phyloP scores from a whole-genome alignment of 1,140 invertebrate genomes.

The Drosophila sturtevanti region DNA sequence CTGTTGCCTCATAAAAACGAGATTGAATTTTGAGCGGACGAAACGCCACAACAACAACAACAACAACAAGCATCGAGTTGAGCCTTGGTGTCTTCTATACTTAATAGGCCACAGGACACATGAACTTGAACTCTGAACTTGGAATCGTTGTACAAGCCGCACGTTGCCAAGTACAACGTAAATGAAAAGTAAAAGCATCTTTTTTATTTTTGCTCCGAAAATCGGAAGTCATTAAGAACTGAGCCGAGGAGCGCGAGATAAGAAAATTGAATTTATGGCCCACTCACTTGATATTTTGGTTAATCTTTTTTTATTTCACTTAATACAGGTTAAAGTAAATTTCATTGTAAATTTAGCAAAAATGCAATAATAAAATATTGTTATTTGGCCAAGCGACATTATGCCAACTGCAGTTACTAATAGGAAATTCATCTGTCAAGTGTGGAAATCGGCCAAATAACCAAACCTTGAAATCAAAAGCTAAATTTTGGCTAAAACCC shows the following conservation, averaged over 20 bases:
- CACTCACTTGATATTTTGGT: neutral
- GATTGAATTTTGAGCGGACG: slow-evolving; percentile 76
- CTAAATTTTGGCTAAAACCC: slow-evolving; percentile 16
- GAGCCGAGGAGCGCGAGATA: slow-evolving; percentile 9
- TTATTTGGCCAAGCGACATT: neutral
- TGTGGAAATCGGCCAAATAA: neutral
- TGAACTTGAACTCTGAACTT: slow-evolving; percentile 64
- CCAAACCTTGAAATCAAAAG: neutral
- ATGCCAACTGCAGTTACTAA: neutral
- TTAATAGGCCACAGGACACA: slow-evolving; percentile 62
- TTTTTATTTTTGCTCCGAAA: slow-evolving; percentile 33
- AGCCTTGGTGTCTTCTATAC: slow-evolving; percentile 45
- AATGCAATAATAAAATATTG: too few species aligned
- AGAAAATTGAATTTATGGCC: slow-evolving; percentile 37
- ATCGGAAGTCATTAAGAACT: slow-evolving; percentile 73
- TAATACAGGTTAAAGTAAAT: neutral
- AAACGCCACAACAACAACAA: slow-evolving; percentile 5
- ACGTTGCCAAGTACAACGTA: slow-evolving; percentile 41
- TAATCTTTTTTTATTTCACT: neutral
- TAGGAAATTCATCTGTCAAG: neutral
- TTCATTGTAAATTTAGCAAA: neutral
- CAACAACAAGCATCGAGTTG: slow-evolving; percentile 17
- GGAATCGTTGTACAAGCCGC: slow-evolving; percentile 58
- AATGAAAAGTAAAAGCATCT: slow-evolving; percentile 39
- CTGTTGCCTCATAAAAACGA: slow-evolving; percentile 75